Base-by-base conservation (phyloP, 2,888 invertebrate genomes). In the Lacanobia wlatinum region DNA sequence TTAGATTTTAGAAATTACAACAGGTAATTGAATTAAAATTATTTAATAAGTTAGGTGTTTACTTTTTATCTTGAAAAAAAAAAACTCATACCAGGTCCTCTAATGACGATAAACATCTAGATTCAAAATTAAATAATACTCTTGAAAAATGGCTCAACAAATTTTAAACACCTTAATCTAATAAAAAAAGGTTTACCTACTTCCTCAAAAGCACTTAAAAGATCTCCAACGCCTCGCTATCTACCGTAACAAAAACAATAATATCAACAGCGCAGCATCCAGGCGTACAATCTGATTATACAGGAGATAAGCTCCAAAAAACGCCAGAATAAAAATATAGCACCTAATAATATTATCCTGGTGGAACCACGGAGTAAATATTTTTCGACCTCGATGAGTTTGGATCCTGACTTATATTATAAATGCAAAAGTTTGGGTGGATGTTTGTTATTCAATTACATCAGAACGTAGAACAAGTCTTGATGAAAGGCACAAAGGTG, bases 271-370 rank as follows among this genome's bases (percentile, higher is more conserved):
- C 53, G 46, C 43, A 34, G 62, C 55, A 43, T 50, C 50, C 61
- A 59, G 56, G 52, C 43, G 21, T 21, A 68, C 56, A 71, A 81
- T 81, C 67, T 77, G 70, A 84, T 84, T 78, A 84, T 38, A 50
- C 48, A 48, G 52, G 43, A 62, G 61, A 74, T 72, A 70, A 82
- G 43, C 75, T n/a, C 10, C 12, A 18, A 21, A 53, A 74, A 50
- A 23, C 12, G 48, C 7, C 52, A 23, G 48, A 62, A 58, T 50
- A 68, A 70, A 71, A 70, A 63, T 56, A 56, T 38, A 75, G 55
- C 65, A 82, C 59, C 66, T 71, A 63, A 74, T 69, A 72, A 74
- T 67, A 74, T 78, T 70, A 70, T 55, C 46, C 58, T 56, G 16
- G 16, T 34, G 50, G 23, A 50, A 56, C 48, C 5, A n/a, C 9